phyloP scores from a whole-genome alignment of 2,113 vertebrate species.

The Ptyas mucosa region DNA sequence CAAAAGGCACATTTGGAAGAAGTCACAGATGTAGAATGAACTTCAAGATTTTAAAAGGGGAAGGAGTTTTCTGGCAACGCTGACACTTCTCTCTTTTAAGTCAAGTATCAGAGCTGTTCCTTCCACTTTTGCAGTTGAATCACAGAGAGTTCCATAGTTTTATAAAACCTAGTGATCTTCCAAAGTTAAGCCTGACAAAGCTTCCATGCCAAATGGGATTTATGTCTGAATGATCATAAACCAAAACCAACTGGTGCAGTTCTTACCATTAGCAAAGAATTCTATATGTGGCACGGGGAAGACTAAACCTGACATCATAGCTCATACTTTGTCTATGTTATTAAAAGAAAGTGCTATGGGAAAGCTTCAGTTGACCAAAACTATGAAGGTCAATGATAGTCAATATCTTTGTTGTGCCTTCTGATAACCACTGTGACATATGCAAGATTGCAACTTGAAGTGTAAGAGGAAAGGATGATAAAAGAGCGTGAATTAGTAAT shows the following conservation, averaged over 20 bases:
- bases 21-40: conserved; percentile 7
- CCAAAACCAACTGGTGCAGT: not conserved
- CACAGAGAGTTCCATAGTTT: not conserved
- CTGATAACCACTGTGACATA: not conserved
- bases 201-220: not conserved
- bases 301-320: not conserved
- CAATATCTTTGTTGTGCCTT: not conserved
- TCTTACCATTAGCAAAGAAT: not conserved
- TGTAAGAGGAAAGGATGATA: not conserved
- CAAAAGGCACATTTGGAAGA: conserved; percentile 15
- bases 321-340: not conserved
- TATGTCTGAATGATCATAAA: not conserved
- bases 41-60: not conserved
- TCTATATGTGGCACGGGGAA: not conserved
- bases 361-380: not conserved
- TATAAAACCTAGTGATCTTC: not conserved
- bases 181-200: not conserved
- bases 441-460: not conserved
- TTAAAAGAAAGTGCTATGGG: not conserved
- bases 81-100: not conserved
- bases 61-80: conserved; percentile 8
- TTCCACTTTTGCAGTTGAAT: conserved; percentile 1
- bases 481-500: not conserved
- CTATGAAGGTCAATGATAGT: not conserved
- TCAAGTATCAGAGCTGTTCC: not conserved